These are phyloP conservation scores for Lithophane socia DNA, from an alignment of 2,888 invertebrate genomes.

Conservation along the genomic window DNA sequence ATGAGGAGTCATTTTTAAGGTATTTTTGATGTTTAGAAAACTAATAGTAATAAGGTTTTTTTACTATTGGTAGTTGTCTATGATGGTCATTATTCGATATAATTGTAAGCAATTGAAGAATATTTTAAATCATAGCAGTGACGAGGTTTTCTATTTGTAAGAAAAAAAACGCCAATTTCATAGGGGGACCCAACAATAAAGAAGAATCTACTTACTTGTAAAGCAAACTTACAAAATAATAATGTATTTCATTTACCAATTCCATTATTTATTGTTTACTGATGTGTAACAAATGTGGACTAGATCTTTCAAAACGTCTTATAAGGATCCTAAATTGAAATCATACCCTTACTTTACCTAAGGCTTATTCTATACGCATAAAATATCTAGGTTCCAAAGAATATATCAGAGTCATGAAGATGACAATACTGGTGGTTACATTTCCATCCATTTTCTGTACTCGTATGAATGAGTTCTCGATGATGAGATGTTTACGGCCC, in stretches of 20 bases:
- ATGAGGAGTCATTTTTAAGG: too few relatives aligned
- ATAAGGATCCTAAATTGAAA: slow-evolving; percentile 16
- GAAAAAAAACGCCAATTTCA: too few relatives aligned
- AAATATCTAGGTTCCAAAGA: slow-evolving; percentile 14
- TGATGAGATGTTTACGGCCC: slow-evolving; percentile 53
- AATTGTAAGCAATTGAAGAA: too few relatives aligned
- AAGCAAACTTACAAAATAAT: not conserved
- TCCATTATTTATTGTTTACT: not conserved
- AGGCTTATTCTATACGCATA: not conserved
- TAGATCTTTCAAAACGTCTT: not conserved
- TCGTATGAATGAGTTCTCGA: slow-evolving; percentile 48
- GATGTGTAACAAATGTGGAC: not conserved
- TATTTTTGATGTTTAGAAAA: too few relatives aligned
- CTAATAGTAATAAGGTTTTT: too few relatives aligned
- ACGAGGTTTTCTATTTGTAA: too few relatives aligned
- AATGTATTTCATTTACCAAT: not conserved
- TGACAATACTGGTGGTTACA: slow-evolving; percentile 31
- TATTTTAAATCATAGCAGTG: too few relatives aligned
- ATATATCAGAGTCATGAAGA: slow-evolving; percentile 10
- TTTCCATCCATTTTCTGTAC: slow-evolving; percentile 27
- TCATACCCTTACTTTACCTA: not conserved
- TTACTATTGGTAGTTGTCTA: too few relatives aligned
- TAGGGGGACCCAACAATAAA: too few relatives aligned
- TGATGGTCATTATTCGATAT: too few relatives aligned
- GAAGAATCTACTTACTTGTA: not conserved